Conservation (phyloP, 2,113 vertebrate species). For the Gymnogyps californianus region DNA sequence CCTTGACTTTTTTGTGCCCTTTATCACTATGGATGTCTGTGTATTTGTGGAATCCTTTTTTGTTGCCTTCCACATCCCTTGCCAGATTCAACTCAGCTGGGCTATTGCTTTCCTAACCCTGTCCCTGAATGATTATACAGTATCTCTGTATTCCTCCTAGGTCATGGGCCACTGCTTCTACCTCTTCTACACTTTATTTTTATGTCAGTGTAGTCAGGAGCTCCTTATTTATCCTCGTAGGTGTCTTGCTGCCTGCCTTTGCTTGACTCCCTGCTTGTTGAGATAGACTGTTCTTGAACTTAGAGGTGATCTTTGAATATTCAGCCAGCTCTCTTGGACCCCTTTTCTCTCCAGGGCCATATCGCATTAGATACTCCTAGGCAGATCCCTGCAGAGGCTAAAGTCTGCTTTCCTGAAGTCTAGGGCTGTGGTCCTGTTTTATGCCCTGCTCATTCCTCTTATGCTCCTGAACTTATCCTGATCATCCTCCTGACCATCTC, state of each 20-base stretch:
- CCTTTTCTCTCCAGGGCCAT: neutral
- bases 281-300: neutral
- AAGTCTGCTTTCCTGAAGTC: neutral
- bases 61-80: neutral
- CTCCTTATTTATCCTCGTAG: neutral
- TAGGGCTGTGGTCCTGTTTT: neutral
- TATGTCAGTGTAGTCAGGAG: neutral
- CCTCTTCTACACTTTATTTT: neutral
- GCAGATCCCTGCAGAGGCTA: neutral
- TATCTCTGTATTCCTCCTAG: neutral
- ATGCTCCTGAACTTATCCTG: neutral
- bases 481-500: neutral
- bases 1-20: neutral
- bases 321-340: neutral
- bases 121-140: neutral
- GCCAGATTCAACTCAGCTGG: neutral
- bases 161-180: neutral
- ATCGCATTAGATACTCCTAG: neutral
- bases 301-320: neutral
- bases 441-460: neutral
- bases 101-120: neutral
- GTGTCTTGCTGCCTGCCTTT: neutral
- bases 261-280: neutral
- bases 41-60: neutral
- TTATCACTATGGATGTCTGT: neutral